Base-by-base conservation (phyloP, 2,113 vertebrate genomes). In the Hypocryptadius cinnamomeus region DNA sequence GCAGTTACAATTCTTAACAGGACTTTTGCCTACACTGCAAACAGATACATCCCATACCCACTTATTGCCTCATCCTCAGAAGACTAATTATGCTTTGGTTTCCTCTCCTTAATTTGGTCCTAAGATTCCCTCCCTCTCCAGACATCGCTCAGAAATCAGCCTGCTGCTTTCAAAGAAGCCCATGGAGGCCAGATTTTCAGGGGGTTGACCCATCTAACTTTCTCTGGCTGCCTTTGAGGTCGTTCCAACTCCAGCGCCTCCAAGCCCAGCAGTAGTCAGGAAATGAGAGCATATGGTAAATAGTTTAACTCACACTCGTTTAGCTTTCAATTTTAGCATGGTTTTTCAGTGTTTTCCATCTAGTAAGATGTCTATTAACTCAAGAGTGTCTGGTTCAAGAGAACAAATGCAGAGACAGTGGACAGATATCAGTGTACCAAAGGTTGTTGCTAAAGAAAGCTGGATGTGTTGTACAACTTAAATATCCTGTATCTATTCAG, bases 201-300 rank as follows among this genome's bases (percentile, higher is more conserved):
- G n/a, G 40, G 35, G 79, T 39, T 93, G 87, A 82, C 59, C 87
- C 63, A 79, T 79, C 39, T 79, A 87, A 89, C 40, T 93, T 95
- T 82, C 51, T 60, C 45, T 79, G 74, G 66, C 59, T 79, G 74
- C 60, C 87, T 96, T 94, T 94, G 85, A 94, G 44, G 76, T 60
- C 0, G 0, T 70, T 86, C 85, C 89, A 96, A 68, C 31, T 69
- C 35, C 40, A 91, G 47, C 73, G 74, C 76, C 94, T 92, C 74
- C 19, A 15, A 92, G 56, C 74, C 39, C 81, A 94, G 89, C 89
- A 87, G 68, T 91, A 93, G 82, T 83, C 95, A 95, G 96, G 96
- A 95, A 95, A 94, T 96, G 92, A 96, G 87, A 94, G 42, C 91
- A 95, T 93, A 93, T 92, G 95, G 91, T 92, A 95, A 96, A 92